Base-by-base conservation (phyloP, 2,797 vertebrate genomes). In the Oreonectes daqikongensis region DNA sequence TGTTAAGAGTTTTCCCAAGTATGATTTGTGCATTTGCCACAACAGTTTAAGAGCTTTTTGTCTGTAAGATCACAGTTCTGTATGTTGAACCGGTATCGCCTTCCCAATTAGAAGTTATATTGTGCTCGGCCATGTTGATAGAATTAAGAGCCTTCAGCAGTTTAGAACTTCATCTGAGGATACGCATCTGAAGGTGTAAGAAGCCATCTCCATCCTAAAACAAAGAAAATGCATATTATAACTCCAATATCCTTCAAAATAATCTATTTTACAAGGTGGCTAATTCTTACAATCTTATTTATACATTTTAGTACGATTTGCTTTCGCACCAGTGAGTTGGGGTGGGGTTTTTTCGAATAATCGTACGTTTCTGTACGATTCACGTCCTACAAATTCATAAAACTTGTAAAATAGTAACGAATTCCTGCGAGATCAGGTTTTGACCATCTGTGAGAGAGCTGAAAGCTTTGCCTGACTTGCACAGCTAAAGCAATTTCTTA, bases 141-240 rank as follows among this genome's bases (percentile, higher is more conserved):
- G n/a, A 70, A 26, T 69, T 64, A 42, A 35, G 10, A 73, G 46
- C 44, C 74, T 77, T 68, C 1, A 18, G 61, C 46, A 60, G 24
- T 67, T 26, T 38, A 20, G 4, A 50, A 35, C 65, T 67, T 69
- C 40, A 20, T 50, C 24, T 7, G 44, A 26, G 20, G 55, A 44
- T 8, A 12, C 12, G 17, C 26, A 17, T 71, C 30, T 20, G 32
- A 22, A 46, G 52, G 8, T 38, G 26, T 32, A 59, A 69, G 10
- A 28, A 11, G 18, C 30, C 74, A 76, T 68, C 32, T 79, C 24
- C 76, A 63, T 72, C 70, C 82, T 84, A 48, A 8, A 69, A 74
- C 57, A 81, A 73, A 40, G 22, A 66, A 12, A 63, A 72, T 46
- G 1, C 35, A 69, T 66, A 18, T 59, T 3, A 77, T 46, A 35